Base-by-base conservation (phyloP, 2,113 vertebrate species). In the Rostratula benghalensis region DNA sequence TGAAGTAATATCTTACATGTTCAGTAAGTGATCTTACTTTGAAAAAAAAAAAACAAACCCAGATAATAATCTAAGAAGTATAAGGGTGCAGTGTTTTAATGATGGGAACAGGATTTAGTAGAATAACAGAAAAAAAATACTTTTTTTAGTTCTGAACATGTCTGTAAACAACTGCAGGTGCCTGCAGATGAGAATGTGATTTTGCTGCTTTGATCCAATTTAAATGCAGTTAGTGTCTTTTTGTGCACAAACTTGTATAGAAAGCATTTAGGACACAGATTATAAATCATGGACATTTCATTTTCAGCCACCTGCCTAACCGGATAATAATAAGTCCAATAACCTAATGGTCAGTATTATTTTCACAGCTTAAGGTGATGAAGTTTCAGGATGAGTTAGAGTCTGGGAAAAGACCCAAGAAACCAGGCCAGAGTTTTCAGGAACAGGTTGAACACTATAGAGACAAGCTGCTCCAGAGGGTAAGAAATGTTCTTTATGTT, bases 351-450 rank as follows among this genome's bases (percentile, higher is more conserved):
- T 92, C 91, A 94, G 97, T 91, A 84, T 84, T 96, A 83, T 92
- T 97, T 93, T 96, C 85, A 85, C 96, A 99, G 99, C 98, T 99
- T 71, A 99, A 99, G 96, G 99, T 99, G 92, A 99, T 99, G 99
- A 99, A 99, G 98, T 99, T 99, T 98, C 99, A 99, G 95, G 99
- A 99, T 98, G 99, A 99, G 97, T 97, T 99, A 93, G 99, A 99
- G 90, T 99, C 98, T 92, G 99, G 99, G 69, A 99, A 99, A 98
- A 98, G 99, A 94, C 99, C 99, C 69, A 99, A 99, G 97, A 99
- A 99, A 90, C 98, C 99, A 60, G 99, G 99, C 74, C 99, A 99
- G 95, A 99, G 98, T 96, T 98, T 99, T 97, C 99, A 99, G 96
- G 99, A 99, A 89, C 99, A 99, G 97, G 98, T 99, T 97, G 99